Evolutionary conservation across 2,113 vertebrate genomes (phyloP).

Genomic region (Gorsachius goisagi): DNA sequence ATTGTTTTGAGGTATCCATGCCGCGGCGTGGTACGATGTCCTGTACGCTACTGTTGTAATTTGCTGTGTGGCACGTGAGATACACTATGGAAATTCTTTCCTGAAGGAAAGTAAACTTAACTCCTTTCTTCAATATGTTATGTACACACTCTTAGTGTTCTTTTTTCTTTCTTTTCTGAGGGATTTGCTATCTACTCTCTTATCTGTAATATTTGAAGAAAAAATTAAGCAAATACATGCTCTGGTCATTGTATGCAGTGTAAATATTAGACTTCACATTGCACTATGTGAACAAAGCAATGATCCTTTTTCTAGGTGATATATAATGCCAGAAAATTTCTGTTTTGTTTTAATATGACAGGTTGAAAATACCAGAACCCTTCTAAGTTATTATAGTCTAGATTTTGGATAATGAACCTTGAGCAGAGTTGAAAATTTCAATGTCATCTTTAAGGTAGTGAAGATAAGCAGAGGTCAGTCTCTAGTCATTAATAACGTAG

Average conservation of each 20-base stretch:
- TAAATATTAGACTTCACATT: background rate
- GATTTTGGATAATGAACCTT: constrained; percentile 19
- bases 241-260: background rate
- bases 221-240: background rate
- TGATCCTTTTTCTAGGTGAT: background rate
- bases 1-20: background rate
- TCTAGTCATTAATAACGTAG: constrained; percentile 50
- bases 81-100: background rate
- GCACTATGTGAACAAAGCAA: background rate
- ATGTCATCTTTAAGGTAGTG: constrained; percentile 40
- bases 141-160: background rate
- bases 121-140: background rate
- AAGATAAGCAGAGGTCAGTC: constrained; percentile 58
- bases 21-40: background rate
- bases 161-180: background rate
- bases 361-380: background rate
- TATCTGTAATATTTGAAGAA: background rate
- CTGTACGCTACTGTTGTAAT: background rate
- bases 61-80: background rate
- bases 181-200: background rate
- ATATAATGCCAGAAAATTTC: background rate
- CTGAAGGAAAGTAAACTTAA: background rate
- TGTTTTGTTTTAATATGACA: background rate
- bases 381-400: constrained; percentile 7
- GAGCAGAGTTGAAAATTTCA: constrained; percentile 36